phyloP scores from a whole-genome alignment of 2,888 invertebrate genomes.

The Calliphora vomitoria region DNA sequence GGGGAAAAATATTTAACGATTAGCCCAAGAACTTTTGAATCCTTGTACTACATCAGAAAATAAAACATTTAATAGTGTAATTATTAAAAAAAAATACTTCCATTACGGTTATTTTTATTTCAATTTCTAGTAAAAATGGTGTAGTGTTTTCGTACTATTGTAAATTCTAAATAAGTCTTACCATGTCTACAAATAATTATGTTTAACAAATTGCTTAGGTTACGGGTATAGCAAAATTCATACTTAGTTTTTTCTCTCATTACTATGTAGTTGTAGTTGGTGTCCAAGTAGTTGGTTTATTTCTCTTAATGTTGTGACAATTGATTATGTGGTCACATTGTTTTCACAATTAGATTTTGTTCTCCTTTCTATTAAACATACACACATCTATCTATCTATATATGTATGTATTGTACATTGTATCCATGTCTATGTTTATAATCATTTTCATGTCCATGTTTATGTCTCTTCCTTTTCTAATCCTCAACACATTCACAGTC shows the following conservation, averaged over 20 bases:
- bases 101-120: no score
- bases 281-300: conserved; percentile 33
- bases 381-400: neutral
- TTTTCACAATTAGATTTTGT: neutral
- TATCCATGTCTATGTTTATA: conserved; percentile 29
- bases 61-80: neutral
- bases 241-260: conserved; percentile 6
- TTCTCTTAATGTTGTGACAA: conserved; percentile 69
- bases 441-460: conserved; percentile 32
- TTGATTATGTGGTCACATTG: conserved; percentile 74
- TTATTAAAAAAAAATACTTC: neutral
- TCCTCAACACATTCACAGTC: conserved; percentile 9
- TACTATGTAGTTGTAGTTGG: neutral
- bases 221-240: neutral
- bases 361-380: neutral
- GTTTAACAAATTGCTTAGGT: conserved; percentile 58
- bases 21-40: neutral
- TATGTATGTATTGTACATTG: conserved; percentile 3
- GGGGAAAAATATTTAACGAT: no score
- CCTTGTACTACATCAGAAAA: neutral
- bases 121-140: no score
- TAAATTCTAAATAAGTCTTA: no score
- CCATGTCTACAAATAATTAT: conserved; percentile 18
- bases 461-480: conserved; percentile 45
- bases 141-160: no score